Evolutionary conservation across 2,888 invertebrate genomes (phyloP).

Genomic region (Tiphia femorata): DNA sequence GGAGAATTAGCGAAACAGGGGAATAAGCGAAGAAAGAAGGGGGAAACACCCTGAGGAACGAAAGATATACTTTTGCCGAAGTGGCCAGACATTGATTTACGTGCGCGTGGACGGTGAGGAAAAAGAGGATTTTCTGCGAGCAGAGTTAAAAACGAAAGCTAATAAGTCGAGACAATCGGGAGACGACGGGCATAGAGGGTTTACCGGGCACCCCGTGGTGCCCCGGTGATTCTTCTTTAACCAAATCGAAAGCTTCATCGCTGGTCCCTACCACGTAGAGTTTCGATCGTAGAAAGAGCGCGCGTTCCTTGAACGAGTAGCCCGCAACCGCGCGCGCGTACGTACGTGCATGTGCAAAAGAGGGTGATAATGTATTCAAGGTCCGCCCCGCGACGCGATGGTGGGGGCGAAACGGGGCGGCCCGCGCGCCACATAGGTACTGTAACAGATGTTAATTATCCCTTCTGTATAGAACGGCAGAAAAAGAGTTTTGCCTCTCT

Average conservation of each 20-base stretch:
- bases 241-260: no score
- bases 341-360: slow-evolving; percentile 47
- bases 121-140: no score
- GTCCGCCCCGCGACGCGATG: slow-evolving; percentile 63
- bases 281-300: no score
- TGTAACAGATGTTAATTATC: slow-evolving; percentile 69
- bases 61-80: no score
- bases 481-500: slow-evolving; percentile 40
- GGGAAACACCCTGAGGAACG: no score
- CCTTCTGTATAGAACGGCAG: slow-evolving; percentile 60
- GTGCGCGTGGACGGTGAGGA: no score
- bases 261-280: background rate
- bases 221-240: no score
- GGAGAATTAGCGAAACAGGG: no score
- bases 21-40: background rate
- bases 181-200: background rate
- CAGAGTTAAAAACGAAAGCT: no score
- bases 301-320: slow-evolving; percentile 16
- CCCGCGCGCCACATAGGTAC: slow-evolving; percentile 61
- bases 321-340: slow-evolving; percentile 25
- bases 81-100: no score
- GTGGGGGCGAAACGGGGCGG: slow-evolving; percentile 65
- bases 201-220: background rate
- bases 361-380: slow-evolving; percentile 68
- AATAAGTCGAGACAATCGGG: no score